Evolutionary conservation across 1,140 invertebrate species (phyloP).

Genomic region (Tribolium castaneum): DNA sequence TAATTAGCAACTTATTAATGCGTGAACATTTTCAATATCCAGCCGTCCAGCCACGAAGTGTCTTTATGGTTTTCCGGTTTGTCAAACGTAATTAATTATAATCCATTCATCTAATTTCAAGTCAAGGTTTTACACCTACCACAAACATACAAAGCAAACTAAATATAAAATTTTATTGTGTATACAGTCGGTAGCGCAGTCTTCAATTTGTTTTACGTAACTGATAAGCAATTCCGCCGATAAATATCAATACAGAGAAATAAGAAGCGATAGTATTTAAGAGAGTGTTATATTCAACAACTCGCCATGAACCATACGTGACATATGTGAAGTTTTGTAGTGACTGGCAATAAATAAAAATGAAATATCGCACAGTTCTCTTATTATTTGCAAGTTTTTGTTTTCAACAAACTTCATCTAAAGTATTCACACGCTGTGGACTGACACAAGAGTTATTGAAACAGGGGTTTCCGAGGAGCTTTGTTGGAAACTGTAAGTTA

Average conservation of each 20-base stretch:
- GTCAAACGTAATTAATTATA: slow-evolving; percentile 12
- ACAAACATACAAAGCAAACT: slow-evolving; percentile 1
- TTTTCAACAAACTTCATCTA: slow-evolving; percentile 49
- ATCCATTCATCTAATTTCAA: slow-evolving; percentile 19
- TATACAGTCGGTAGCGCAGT: neutral
- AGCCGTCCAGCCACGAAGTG: neutral
- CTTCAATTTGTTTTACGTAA: slow-evolving; percentile 15
- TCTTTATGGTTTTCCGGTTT: neutral
- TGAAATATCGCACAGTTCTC: slow-evolving; percentile 13
- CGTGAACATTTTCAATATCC: neutral
- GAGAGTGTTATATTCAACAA: neutral
- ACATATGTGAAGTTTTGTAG: neutral
- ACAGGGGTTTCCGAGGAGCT: slow-evolving; percentile 66
- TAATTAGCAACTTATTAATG: neutral
- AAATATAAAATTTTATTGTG: slow-evolving; percentile 34
- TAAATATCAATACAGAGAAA: slow-evolving; percentile 15
- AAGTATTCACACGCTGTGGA: slow-evolving; percentile 67
- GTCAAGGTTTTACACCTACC: slow-evolving; percentile 28
- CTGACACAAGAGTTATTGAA: slow-evolving; percentile 66
- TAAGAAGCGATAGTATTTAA: neutral
- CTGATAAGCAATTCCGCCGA: slow-evolving; percentile 2
- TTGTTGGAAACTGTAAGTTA: slow-evolving; percentile 69
- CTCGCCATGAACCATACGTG: neutral
- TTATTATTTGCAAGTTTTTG: slow-evolving; percentile 1
- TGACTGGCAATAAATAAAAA: slow-evolving; percentile 6